Evolutionary conservation across 1,140 invertebrate species (phyloP).

Genomic region (Drosophila miranda): DNA sequence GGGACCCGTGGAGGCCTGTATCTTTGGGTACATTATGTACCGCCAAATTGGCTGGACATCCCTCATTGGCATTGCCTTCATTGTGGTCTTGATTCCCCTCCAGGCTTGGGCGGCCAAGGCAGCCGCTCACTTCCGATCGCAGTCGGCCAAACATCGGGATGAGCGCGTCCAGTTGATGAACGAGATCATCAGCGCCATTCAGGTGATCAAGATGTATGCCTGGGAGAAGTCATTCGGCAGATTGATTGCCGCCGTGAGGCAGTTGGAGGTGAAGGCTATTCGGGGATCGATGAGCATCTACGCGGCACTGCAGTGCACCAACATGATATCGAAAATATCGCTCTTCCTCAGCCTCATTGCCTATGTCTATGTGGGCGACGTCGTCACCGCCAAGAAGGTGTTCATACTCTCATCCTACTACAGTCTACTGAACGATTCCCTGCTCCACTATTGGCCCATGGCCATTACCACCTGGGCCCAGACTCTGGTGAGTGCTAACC

Average conservation of each 20-base stretch:
- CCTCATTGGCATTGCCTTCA: constrained; percentile 89
- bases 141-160: constrained; percentile 89
- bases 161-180: constrained; percentile 91
- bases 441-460: constrained; percentile 88
- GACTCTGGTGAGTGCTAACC: constrained; percentile 86
- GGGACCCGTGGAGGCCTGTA: constrained; percentile 77
- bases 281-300: constrained; percentile 83
- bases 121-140: constrained; percentile 84
- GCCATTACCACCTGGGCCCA: constrained; percentile 85
- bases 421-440: constrained; percentile 83
- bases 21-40: constrained; percentile 84
- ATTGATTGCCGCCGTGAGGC: constrained; percentile 85
- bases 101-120: constrained; percentile 88
- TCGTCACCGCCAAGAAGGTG: constrained; percentile 85
- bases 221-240: constrained; percentile 89
- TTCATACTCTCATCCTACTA: constrained; percentile 83
- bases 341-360: constrained; percentile 86
- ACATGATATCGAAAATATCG: constrained; percentile 85
- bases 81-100: constrained; percentile 91
- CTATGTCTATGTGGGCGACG: constrained; percentile 84
- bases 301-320: constrained; percentile 82
- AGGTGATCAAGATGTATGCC: constrained; percentile 92
- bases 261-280: constrained; percentile 82
- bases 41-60: constrained; percentile 85
- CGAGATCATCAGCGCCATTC: constrained; percentile 89